These are phyloP conservation scores for Apotomis betuletana DNA, from an alignment of 2,888 invertebrate species.

Conservation along the genomic window DNA sequence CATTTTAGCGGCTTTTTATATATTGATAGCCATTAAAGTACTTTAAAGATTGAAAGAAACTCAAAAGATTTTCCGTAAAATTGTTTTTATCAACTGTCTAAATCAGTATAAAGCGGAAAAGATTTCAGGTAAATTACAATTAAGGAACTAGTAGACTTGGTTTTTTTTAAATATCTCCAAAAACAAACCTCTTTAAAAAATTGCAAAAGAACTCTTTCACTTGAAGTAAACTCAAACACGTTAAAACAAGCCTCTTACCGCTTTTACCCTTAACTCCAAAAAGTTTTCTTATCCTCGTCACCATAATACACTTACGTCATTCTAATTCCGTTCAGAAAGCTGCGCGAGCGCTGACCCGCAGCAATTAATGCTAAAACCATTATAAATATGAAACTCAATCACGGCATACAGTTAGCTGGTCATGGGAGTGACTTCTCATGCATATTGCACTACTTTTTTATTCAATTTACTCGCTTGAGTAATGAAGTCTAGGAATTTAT, in stretches of 20 bases:
- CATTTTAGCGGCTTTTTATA: too few relatives aligned
- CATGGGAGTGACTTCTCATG: conserved; percentile 39
- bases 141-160: too few relatives aligned
- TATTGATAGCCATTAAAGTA: too few relatives aligned
- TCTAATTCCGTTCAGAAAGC: neutral
- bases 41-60: too few relatives aligned
- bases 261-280: neutral
- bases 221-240: conserved; percentile 9
- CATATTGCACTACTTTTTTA: conserved; percentile 37
- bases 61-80: too few relatives aligned
- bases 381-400: conserved; percentile 42
- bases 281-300: neutral
- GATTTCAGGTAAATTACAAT: too few relatives aligned
- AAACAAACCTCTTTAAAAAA: neutral
- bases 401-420: conserved; percentile 34
- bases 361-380: conserved; percentile 39
- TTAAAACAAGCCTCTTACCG: conserved; percentile 4
- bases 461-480: conserved; percentile 29
- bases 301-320: neutral
- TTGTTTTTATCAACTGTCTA: too few relatives aligned
- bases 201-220: neutral
- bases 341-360: conserved; percentile 34
- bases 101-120: too few relatives aligned
- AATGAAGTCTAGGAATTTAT: conserved; percentile 42
- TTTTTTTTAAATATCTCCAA: neutral